Conservation (phyloP, 1,140 invertebrate genomes). For the Macrobrachium rosenbergii region DNA sequence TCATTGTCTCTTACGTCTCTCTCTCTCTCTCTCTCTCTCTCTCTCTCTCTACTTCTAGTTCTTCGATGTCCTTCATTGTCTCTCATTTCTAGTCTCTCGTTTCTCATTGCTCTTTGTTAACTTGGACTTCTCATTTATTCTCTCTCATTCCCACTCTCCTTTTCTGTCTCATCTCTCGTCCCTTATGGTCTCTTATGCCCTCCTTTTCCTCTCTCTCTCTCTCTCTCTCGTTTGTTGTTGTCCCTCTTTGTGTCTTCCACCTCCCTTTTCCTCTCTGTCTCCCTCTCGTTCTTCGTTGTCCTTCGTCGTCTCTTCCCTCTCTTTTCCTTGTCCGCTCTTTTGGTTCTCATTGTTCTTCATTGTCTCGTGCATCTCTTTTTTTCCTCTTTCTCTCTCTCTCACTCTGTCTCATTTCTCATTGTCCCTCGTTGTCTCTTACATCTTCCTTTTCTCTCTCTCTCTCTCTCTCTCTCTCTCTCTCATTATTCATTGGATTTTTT, state of each 20-base stretch:
- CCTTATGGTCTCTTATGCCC: neutral
- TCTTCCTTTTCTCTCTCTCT: constrained; percentile 11
- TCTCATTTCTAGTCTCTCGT: neutral
- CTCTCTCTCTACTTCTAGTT: neutral
- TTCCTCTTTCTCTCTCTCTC: constrained; percentile 18
- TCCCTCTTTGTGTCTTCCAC: neutral
- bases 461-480: neutral
- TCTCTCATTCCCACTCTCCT: neutral
- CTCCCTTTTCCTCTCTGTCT: constrained; percentile 5
- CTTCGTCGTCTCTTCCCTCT: too few species aligned
- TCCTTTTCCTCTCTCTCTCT: neutral
- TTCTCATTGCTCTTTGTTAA: neutral
- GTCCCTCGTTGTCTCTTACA: neutral
- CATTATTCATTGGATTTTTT: neutral
- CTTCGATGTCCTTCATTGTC: neutral
- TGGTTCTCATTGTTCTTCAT: neutral
- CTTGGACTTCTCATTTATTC: constrained; percentile 1
- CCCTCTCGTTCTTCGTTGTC: neutral
- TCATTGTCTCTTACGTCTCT: neutral
- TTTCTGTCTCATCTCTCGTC: constrained; percentile 15
- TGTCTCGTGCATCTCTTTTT: neutral
- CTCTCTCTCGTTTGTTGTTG: constrained; percentile 7
- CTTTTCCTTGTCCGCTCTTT: too few species aligned
- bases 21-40: neutral
- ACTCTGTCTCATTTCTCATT: neutral